A percentile compares a stretch with the other conserved stretches of the same genome.
Conservation (phyloP, 2,888 invertebrate species). For the Scaptomyza cyrtandrae region DNA sequence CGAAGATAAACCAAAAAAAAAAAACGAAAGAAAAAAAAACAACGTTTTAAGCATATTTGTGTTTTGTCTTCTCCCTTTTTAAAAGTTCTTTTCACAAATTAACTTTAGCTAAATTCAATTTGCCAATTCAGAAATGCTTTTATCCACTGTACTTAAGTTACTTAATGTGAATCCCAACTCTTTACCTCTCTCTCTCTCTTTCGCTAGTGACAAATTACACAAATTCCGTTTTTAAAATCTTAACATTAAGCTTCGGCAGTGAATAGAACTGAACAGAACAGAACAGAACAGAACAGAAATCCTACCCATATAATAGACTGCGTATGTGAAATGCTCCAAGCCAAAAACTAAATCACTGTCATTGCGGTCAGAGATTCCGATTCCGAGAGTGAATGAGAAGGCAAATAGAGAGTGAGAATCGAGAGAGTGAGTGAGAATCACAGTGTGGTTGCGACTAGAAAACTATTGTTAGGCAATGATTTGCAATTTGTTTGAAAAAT, state of each 20-base stretch:
- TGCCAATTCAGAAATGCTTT: conserved; percentile 30
- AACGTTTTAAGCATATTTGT: neutral
- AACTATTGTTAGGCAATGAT: conserved; percentile 81
- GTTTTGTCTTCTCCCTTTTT: neutral
- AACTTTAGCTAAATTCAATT: conserved; percentile 57
- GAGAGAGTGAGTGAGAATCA: conserved; percentile 42
- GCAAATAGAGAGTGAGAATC: conserved; percentile 5
- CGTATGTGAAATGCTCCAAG: conserved; percentile 50
- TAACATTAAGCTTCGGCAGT: conserved; percentile 36
- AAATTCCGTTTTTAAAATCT: conserved; percentile 48
- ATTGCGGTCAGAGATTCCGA: conserved; percentile 63
- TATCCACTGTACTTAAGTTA: conserved; percentile 16
- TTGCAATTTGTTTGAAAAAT: conserved; percentile 81
- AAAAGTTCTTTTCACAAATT: conserved; percentile 51
- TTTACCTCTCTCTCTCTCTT: neutral
- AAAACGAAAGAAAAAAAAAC: neutral
- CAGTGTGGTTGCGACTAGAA: conserved; percentile 28
- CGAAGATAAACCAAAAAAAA: conserved; percentile 5
- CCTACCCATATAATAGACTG: conserved; percentile 65
- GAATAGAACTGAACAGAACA: conserved; percentile 2
- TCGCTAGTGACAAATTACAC: conserved; percentile 41
- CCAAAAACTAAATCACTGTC: conserved; percentile 80
- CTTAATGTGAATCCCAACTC: conserved; percentile 20
- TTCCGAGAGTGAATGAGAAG: neutral
- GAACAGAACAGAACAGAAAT: conserved; percentile 16